Conservation (phyloP, 2,797 vertebrate species). For the Myotis daubentonii region DNA sequence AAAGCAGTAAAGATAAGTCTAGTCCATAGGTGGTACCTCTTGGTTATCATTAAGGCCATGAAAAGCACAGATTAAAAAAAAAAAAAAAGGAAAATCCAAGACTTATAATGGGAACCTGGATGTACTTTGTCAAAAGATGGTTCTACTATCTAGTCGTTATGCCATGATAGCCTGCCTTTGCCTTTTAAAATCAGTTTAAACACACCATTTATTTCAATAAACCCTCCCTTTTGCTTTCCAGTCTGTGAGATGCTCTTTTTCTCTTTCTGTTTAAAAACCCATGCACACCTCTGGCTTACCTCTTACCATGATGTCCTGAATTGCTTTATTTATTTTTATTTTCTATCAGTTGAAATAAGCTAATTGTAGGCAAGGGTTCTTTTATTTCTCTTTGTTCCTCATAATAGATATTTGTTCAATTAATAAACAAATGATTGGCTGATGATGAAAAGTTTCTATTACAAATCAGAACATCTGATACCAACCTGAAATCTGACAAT, state of each 20-base stretch:
- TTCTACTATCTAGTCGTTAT: not conserved
- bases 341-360: not conserved
- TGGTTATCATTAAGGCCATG: slow-evolving; percentile 3
- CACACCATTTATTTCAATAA: not conserved
- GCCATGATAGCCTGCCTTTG: not conserved
- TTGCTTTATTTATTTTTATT: slow-evolving; percentile 11
- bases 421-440: slow-evolving; percentile 7
- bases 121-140: slow-evolving; percentile 24
- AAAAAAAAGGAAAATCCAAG: not conserved
- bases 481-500: slow-evolving; percentile 1
- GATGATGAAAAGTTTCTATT: not conserved
- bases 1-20: slow-evolving; percentile 49
- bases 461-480: not conserved
- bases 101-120: not conserved
- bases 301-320: not conserved
- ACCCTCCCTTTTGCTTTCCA: not conserved
- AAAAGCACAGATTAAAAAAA: not conserved
- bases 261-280: not conserved
- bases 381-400: not conserved
- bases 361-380: not conserved
- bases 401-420: slow-evolving; percentile 11
- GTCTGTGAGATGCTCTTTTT: not conserved
- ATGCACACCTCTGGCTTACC: not conserved
- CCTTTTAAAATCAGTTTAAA: slow-evolving; percentile 33
- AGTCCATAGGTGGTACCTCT: not conserved